These are phyloP conservation scores for Cebidichthys violaceus DNA, from an alignment of 2,113 vertebrate genomes.

Conservation along the genomic window DNA sequence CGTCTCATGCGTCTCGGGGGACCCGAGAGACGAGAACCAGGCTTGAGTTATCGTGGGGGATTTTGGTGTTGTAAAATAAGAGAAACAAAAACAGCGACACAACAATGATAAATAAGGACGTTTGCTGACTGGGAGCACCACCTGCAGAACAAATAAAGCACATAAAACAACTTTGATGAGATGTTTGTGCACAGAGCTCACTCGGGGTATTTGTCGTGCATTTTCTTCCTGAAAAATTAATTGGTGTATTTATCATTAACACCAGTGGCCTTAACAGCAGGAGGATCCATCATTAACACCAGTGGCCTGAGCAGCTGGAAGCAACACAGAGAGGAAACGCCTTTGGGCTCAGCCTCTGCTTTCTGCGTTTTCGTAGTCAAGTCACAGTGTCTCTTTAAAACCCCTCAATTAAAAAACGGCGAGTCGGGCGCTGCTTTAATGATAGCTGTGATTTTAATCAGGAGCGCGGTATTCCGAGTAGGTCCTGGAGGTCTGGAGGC, in stretches of 20 bases:
- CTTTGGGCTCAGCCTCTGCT: slow-evolving; percentile 53
- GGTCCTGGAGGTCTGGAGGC: slow-evolving; percentile 80
- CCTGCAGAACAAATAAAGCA: slow-evolving; percentile 32
- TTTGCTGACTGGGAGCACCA: slow-evolving; percentile 30
- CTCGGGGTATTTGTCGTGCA: slow-evolving; percentile 37
- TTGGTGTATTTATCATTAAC: slow-evolving; percentile 72
- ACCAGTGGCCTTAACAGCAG: slow-evolving; percentile 62
- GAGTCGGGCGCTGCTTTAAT: slow-evolving; percentile 72
- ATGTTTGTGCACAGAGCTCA: slow-evolving; percentile 51
- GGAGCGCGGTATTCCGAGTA: slow-evolving; percentile 73
- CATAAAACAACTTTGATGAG: slow-evolving; percentile 56
- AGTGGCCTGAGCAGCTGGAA: slow-evolving; percentile 61
- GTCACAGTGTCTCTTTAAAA: slow-evolving; percentile 74
- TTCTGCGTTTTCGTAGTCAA: slow-evolving; percentile 66
- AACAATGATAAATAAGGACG: slow-evolving; percentile 23
- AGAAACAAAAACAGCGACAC: slow-evolving; percentile 7
- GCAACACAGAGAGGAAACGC: slow-evolving; percentile 46
- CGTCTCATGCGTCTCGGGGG: slow-evolving; percentile 50
- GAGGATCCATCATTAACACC: slow-evolving; percentile 68
- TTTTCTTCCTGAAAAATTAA: slow-evolving; percentile 64
- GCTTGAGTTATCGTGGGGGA: slow-evolving; percentile 35
- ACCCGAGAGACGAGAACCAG: slow-evolving; percentile 38
- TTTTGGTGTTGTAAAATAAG: slow-evolving; percentile 47
- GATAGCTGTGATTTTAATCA: slow-evolving; percentile 84
- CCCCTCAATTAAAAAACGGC: slow-evolving; percentile 77